Conservation (phyloP, 1,140 invertebrate genomes). For the Sarcophaga bullata region DNA sequence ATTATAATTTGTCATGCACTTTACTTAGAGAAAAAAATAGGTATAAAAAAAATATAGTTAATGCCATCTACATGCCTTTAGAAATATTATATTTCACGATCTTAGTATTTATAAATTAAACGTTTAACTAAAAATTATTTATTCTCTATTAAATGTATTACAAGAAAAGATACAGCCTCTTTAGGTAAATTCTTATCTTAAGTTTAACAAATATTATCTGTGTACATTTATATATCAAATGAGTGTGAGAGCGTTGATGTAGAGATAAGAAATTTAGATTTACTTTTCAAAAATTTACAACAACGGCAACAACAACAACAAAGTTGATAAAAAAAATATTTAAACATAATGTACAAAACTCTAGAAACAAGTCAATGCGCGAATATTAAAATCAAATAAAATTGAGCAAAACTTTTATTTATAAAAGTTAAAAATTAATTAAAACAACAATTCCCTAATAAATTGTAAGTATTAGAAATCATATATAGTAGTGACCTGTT, state of each 20-base stretch:
- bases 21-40: conserved; percentile 3
- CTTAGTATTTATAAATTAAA: neutral
- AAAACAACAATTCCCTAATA: no score
- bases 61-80: conserved; percentile 31
- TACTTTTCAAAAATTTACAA: conserved; percentile 15
- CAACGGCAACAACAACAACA: neutral
- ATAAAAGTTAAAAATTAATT: no score
- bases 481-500: no score
- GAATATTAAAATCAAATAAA: neutral
- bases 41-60: neutral
- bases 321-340: neutral
- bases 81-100: neutral
- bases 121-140: conserved; percentile 24
- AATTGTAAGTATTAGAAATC: no score
- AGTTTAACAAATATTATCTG: neutral
- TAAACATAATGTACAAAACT: neutral
- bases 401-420: no score
- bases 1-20: conserved; percentile 30
- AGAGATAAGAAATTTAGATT: conserved; percentile 35
- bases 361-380: neutral
- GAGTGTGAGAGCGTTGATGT: neutral
- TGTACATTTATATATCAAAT: neutral
- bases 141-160: neutral
- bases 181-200: conserved; percentile 30
- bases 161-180: conserved; percentile 29